These are phyloP conservation scores for Myotis brandtii DNA, from an alignment of 2,113 vertebrate species.

Conservation along the genomic window DNA sequence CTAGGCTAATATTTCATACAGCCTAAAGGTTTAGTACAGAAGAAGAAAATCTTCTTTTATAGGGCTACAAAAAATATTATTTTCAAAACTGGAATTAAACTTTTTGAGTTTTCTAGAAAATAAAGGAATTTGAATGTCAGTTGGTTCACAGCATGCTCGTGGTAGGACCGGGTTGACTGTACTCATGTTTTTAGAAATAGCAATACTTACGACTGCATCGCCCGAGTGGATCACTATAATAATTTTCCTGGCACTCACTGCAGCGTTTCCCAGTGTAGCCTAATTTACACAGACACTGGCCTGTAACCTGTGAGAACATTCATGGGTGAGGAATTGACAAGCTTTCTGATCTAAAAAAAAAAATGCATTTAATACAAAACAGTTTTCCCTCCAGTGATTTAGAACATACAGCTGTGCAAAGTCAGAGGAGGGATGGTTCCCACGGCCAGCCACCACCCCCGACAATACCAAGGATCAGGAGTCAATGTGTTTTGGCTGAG, in stretches of 20 bases:
- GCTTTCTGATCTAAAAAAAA: slow-evolving; percentile 8
- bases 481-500: slow-evolving; percentile 41
- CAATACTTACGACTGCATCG: slow-evolving; percentile 88
- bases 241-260: slow-evolving; percentile 89
- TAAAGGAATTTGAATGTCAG: neutral
- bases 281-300: slow-evolving; percentile 89
- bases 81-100: slow-evolving; percentile 32
- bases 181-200: neutral
- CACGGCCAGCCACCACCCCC: neutral
- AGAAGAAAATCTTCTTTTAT: neutral
- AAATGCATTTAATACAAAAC: slow-evolving; percentile 37
- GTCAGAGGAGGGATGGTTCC: slow-evolving; percentile 49
- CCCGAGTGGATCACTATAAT: slow-evolving; percentile 87
- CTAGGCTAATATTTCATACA: neutral
- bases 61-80: neutral
- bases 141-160: neutral
- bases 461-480: neutral
- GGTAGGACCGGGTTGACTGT: neutral
- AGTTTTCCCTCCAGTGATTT: slow-evolving; percentile 64
- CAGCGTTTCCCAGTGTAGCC: slow-evolving; percentile 89
- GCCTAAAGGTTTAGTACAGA: neutral
- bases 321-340: slow-evolving; percentile 45
- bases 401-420: slow-evolving; percentile 46
- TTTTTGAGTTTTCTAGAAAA: neutral
- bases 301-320: slow-evolving; percentile 88